These are phyloP conservation scores for Zonitis immaculata DNA, from an alignment of 2,888 invertebrate species.

Conservation along the genomic window DNA sequence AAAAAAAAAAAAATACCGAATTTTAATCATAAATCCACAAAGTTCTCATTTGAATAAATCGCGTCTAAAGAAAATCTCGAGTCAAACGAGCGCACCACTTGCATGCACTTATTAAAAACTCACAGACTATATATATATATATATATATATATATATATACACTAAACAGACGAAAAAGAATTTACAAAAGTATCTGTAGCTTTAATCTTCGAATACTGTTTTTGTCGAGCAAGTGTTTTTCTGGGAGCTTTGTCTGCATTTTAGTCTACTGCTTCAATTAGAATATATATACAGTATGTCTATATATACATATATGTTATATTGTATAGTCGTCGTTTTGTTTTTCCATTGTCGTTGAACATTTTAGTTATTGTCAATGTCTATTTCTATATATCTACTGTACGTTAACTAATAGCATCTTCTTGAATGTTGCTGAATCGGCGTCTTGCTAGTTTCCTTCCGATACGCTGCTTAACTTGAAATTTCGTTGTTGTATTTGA, in stretches of 20 bases:
- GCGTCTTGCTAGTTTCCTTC: background rate
- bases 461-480: background rate
- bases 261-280: conserved; percentile 39
- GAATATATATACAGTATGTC: too few relatives aligned
- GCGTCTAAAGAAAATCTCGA: conserved; percentile 13
- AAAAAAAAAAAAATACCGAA: background rate
- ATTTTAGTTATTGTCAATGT: too few relatives aligned
- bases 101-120: conserved; percentile 21
- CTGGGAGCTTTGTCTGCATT: conserved; percentile 32
- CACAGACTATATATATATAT: conserved; percentile 14
- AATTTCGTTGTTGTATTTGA: background rate
- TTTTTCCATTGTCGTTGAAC: too few relatives aligned
- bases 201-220: conserved; percentile 39
- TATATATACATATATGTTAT: too few relatives aligned
- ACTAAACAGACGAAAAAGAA: conserved; percentile 23
- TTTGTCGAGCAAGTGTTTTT: conserved; percentile 35
- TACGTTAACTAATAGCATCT: background rate
- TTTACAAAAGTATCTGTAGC: conserved; percentile 35
- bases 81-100: conserved; percentile 23
- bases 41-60: conserved; percentile 16
- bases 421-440: background rate
- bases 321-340: too few relatives aligned
- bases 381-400: too few relatives aligned
- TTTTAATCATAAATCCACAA: conserved; percentile 18
- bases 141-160: too few relatives aligned